Evolutionary conservation across 2,797 vertebrate genomes (phyloP).

Genomic region (Artibeus lituratus): DNA sequence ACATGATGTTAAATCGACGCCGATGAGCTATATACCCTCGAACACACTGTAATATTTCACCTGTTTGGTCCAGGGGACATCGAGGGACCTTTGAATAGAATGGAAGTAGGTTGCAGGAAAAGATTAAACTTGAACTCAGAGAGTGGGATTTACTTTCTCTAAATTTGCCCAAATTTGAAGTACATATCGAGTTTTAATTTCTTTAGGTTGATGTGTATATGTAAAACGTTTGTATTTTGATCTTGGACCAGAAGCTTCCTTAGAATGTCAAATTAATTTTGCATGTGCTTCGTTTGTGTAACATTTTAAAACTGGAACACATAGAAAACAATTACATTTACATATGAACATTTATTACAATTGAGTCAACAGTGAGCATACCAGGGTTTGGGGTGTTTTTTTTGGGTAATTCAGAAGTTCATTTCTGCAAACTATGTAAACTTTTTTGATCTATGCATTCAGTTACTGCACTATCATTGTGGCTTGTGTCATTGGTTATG

Average conservation of each 20-base stretch:
- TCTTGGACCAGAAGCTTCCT: not conserved
- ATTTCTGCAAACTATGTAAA: not conserved
- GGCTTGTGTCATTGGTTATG: conserved; percentile 6
- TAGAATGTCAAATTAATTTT: conserved; percentile 19
- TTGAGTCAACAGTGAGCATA: not conserved
- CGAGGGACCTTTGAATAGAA: not conserved
- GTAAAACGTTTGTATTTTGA: not conserved
- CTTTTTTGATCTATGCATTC: conserved; percentile 29
- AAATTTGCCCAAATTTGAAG: conserved; percentile 3
- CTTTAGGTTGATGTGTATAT: not conserved
- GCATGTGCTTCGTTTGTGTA: not conserved
- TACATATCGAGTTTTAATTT: not conserved
- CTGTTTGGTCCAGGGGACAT: not conserved
- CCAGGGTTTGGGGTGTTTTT: too few relatives aligned
- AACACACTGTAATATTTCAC: not conserved
- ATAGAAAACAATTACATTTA: not conserved
- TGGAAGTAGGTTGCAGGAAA: not conserved
- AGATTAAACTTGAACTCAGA: not conserved
- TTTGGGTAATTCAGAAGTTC: not conserved
- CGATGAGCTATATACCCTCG: not conserved
- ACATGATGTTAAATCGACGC: not conserved
- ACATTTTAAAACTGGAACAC: not conserved
- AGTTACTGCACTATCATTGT: not conserved
- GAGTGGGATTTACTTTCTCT: not conserved
- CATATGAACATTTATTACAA: not conserved